Evolutionary conservation across 1,140 invertebrate genomes (phyloP).

Genomic region (Drosophila pseudoananassae): DNA sequence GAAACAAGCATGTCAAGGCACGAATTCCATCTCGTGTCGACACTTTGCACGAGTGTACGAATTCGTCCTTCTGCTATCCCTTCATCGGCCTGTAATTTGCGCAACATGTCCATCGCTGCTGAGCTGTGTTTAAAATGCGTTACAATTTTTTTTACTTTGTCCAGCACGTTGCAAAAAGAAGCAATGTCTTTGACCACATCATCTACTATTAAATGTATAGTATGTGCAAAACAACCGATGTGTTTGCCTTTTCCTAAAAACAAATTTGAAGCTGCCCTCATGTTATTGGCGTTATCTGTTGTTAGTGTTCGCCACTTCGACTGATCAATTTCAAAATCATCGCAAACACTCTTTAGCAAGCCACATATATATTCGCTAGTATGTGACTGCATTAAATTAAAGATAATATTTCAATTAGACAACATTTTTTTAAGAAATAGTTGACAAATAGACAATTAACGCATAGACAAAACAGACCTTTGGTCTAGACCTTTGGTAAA

Average conservation of each 20-base stretch:
- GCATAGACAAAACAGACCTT: too few species aligned
- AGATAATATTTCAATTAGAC: too few species aligned
- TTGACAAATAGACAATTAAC: too few species aligned
- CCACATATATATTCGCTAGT: conserved; percentile 3
- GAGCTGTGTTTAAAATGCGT: conserved; percentile 24
- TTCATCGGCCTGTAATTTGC: conserved; percentile 15
- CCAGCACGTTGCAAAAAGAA: conserved; percentile 20
- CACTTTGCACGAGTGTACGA: conserved; percentile 3
- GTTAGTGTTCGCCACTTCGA: conserved; percentile 13
- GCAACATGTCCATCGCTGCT: conserved; percentile 6
- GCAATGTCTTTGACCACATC: conserved; percentile 16
- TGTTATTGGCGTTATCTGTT: conserved; percentile 27
- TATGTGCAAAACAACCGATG: conserved; percentile 21
- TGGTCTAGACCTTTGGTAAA: too few species aligned
- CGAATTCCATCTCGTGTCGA: conserved; percentile 17
- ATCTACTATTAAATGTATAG: conserved; percentile 24
- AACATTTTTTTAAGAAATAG: too few species aligned
- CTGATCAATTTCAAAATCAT: neutral
- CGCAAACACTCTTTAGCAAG: neutral
- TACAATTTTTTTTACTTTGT: conserved; percentile 24
- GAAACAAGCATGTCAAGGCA: conserved; percentile 15
- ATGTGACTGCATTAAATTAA: neutral
- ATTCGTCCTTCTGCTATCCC: conserved; percentile 2
- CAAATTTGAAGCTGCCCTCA: conserved; percentile 10
- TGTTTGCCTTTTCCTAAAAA: conserved; percentile 11